Conservation (phyloP, 2,888 invertebrate species). For the Ptilodon capucinus region DNA sequence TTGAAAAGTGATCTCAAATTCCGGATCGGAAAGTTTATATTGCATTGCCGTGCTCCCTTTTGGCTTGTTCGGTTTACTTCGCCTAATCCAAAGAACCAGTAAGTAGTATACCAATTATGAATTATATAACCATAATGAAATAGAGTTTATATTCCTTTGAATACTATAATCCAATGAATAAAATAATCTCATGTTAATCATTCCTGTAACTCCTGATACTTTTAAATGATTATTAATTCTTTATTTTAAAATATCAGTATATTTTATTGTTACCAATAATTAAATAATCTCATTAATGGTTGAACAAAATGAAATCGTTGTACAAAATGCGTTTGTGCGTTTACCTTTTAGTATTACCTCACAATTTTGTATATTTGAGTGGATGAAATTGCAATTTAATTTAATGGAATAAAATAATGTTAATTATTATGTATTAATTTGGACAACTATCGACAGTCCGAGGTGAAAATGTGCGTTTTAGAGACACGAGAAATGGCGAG, state of each 20-base stretch:
- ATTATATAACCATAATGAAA: not conserved
- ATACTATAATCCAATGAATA: not conserved
- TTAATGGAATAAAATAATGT: constrained; percentile 24
- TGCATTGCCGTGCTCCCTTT: constrained; percentile 32
- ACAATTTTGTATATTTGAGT: constrained; percentile 39
- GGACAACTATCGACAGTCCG: constrained; percentile 33
- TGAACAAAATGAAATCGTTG: constrained; percentile 47
- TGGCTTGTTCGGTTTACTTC: constrained; percentile 37
- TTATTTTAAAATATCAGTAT: no score
- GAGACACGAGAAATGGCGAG: no score
- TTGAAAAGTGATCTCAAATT: constrained; percentile 24
- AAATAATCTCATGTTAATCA: not conserved
- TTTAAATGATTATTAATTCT: no score
- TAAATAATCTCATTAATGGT: constrained; percentile 19
- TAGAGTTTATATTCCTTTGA: not conserved
- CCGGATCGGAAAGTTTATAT: constrained; percentile 13
- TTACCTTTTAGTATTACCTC: constrained; percentile 52
- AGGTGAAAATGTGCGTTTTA: not conserved
- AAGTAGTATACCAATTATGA: not conserved
- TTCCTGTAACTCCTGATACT: not conserved
- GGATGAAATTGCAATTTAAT: constrained; percentile 25
- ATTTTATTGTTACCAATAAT: constrained; percentile 24
- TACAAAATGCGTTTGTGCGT: constrained; percentile 62
- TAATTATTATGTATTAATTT: constrained; percentile 25
- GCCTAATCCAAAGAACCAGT: constrained; percentile 16